phyloP scores from a whole-genome alignment of 2,888 invertebrate species.

The Periphyllus acericola region DNA sequence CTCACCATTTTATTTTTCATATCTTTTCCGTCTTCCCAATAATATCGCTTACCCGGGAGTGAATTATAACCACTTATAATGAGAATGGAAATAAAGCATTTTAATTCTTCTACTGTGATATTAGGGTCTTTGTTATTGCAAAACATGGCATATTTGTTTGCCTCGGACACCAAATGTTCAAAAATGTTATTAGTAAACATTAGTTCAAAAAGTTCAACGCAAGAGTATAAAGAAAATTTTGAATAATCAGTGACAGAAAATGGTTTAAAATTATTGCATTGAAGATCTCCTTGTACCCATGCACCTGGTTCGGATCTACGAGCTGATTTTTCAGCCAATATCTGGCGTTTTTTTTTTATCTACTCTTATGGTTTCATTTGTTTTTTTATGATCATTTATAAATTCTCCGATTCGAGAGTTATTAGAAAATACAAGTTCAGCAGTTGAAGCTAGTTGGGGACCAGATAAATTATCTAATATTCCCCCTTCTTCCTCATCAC shows the following conservation, averaged over 20 bases:
- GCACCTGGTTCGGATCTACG: conserved; percentile 2
- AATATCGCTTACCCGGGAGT: conserved; percentile 54
- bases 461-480: conserved; percentile 48
- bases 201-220: conserved; percentile 1
- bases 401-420: conserved; percentile 16
- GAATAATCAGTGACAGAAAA: conserved; percentile 26
- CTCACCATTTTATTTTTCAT: too few relatives aligned
- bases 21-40: too few relatives aligned
- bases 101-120: conserved; percentile 46
- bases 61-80: conserved; percentile 64
- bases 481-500: conserved; percentile 60
- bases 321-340: conserved; percentile 21
- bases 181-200: conserved; percentile 45
- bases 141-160: too few relatives aligned
- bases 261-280: conserved; percentile 18
- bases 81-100: conserved; percentile 59
- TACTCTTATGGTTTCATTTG: not conserved
- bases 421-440: conserved; percentile 28
- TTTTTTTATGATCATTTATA: conserved; percentile 28
- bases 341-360: not conserved
- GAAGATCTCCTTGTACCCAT: conserved; percentile 15
- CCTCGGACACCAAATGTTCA: too few relatives aligned
- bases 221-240: conserved; percentile 24
- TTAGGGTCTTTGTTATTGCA: conserved; percentile 8
- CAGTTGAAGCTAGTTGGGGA: conserved; percentile 44